These are phyloP conservation scores for Eucriotettix oculatus DNA, from an alignment of 2,888 invertebrate genomes.

Conservation along the genomic window DNA sequence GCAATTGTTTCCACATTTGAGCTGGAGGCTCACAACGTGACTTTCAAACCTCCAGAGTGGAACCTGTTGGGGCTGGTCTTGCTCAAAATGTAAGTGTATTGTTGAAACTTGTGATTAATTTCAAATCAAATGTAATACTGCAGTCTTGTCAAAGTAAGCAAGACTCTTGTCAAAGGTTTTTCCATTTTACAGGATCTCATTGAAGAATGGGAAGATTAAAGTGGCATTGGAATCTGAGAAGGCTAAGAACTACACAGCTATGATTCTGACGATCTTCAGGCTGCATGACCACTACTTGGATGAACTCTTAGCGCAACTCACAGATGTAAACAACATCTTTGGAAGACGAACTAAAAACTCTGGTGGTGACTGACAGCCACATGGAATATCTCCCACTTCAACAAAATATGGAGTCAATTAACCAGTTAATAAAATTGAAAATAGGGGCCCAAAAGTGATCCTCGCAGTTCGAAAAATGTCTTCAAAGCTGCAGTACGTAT, in stretches of 20 bases:
- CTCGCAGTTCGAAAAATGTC: no score
- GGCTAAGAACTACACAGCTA: constrained; percentile 21
- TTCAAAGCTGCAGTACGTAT: no score
- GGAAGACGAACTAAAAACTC: no score
- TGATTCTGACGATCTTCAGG: constrained; percentile 32
- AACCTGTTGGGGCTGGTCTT: constrained; percentile 49
- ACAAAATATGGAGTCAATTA: no score
- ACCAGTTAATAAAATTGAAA: no score
- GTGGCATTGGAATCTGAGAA: constrained; percentile 1
- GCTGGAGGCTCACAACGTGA: constrained; percentile 50
- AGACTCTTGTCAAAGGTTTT: no score
- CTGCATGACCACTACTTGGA: constrained; percentile 34
- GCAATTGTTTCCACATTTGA: constrained; percentile 44
- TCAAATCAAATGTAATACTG: no score
- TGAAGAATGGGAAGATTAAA: constrained; percentile 1
- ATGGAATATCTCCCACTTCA: no score
- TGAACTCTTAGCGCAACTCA: constrained; percentile 32
- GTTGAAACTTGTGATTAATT: no score
- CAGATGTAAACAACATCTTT: constrained; percentile 26
- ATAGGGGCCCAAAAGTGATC: no score
- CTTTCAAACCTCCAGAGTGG: constrained; percentile 56
- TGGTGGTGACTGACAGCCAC: no score
- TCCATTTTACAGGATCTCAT: constrained; percentile 2
- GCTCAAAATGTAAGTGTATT: constrained; percentile 40
- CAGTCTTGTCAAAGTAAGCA: no score